These are phyloP conservation scores for Diorhabda carinulata DNA, from an alignment of 1,140 invertebrate species.

Conservation along the genomic window DNA sequence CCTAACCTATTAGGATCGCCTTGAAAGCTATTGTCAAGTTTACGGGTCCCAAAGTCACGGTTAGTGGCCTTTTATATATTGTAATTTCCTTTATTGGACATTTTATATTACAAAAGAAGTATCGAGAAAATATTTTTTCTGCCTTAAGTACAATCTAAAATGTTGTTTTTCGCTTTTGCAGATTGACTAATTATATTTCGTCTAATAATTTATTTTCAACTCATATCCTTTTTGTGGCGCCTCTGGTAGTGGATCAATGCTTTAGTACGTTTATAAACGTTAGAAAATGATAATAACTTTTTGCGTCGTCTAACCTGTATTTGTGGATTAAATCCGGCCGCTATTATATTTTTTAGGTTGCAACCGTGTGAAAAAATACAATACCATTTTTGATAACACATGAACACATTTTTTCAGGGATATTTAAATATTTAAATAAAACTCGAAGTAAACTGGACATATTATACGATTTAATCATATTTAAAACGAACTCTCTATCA, in stretches of 20 bases:
- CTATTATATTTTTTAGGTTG: slow-evolving; percentile 23
- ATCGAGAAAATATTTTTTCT: too few species aligned
- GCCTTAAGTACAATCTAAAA: too few species aligned
- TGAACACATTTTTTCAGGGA: slow-evolving; percentile 5
- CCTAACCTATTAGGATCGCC: too few species aligned
- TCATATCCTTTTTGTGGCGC: not conserved
- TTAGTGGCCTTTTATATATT: too few species aligned
- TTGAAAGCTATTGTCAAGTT: too few species aligned
- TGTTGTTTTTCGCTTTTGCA: too few species aligned
- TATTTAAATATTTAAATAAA: not conserved
- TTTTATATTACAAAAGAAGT: too few species aligned
- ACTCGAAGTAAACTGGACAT: not conserved
- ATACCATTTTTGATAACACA: slow-evolving; percentile 6
- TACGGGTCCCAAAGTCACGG: too few species aligned
- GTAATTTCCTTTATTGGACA: too few species aligned
- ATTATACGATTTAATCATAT: not conserved
- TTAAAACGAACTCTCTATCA: too few species aligned
- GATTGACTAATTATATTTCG: too few species aligned
- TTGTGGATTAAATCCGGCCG: slow-evolving; percentile 22
- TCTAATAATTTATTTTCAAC: not conserved
- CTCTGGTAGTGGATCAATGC: slow-evolving; percentile 13
- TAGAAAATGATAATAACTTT: slow-evolving; percentile 33
- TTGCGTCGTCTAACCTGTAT: slow-evolving; percentile 22
- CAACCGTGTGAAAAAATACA: slow-evolving; percentile 5
- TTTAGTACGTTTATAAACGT: slow-evolving; percentile 32